Base-by-base conservation (phyloP, 92 coral and sea anemone genomes). In the Blastomussa wellsi region DNA sequence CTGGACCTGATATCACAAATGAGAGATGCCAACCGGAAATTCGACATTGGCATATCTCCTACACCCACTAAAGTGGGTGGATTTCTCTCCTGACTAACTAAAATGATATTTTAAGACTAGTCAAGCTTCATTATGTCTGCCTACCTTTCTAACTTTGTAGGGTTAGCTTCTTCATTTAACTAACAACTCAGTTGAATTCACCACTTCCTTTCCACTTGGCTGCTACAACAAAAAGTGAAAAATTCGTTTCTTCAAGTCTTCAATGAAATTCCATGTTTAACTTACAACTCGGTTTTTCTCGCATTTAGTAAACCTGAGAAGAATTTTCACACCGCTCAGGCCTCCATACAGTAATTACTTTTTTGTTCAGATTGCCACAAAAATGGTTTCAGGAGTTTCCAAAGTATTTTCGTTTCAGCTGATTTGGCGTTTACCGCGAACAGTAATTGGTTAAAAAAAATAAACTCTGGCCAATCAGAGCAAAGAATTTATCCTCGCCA, bases 101-200 rank as follows among this genome's bases (percentile, higher is more conserved):
- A 2, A 69, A 2, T 0, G 16, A 69, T 47, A 69, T 47, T 38
- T 69, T 36, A 32, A 12, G 31, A 31, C 39, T 14, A 33, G 7
- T 67, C 74, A 35, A 69, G 29, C 74, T 69, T 69, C 48, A 69
- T 16, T 24, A 69, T 15, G 47, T 69, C 74, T 69, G 74, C 74
- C 74, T 69, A 69, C 47, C 74, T 69, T 33, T 33, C 74, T 69
- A 69, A 33, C 1, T 36, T 47, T 69, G 74, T 33, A 69, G 47
- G 19, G 47, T 47, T 36, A 29, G 19, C 74, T 2, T 36, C 74
- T 17, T 60, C 33, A 24, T 4, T 26, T 22, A 29, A 59, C 60
- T 20, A 7, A 53, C 66, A 59, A n/a, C 66, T 20, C 64, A 57
- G 66, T 59, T 53, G 2, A 2, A 3, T 17, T 24, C 66, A 59